phyloP scores from a whole-genome alignment of 35 echinoderm and acorn worm genomes.

The Heliocidaris tuberculata region DNA sequence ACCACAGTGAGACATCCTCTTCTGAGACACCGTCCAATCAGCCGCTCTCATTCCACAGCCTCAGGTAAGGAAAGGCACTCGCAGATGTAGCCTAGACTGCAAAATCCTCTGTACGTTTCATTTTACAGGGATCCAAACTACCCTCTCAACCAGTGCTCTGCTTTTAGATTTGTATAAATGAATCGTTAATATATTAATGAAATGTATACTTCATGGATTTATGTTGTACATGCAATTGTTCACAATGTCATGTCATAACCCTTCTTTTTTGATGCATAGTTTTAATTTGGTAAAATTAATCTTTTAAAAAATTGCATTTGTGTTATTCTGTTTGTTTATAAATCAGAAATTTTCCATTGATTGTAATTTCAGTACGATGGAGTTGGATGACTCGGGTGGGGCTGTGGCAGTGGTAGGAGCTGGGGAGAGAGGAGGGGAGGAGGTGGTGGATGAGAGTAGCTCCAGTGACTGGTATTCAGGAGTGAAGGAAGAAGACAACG shows the following conservation, averaged over 20 bases:
- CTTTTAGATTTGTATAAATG: too few relatives aligned
- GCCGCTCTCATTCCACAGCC: constrained; percentile 43
- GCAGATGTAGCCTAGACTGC: background rate
- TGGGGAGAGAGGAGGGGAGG: background rate
- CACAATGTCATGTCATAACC: too few relatives aligned
- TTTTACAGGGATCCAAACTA: too few relatives aligned
- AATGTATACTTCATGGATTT: too few relatives aligned
- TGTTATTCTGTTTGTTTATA: too few relatives aligned
- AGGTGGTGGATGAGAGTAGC: constrained; percentile 31
- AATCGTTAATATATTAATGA: too few relatives aligned
- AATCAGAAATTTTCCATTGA: background rate
- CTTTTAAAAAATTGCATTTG: too few relatives aligned
- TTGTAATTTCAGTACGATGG: background rate
- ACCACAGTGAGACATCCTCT: constrained; percentile 33
- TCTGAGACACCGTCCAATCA: constrained; percentile 36
- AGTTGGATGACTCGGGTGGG: background rate
- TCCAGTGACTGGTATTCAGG: background rate
- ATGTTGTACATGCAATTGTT: too few relatives aligned
- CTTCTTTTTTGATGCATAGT: too few relatives aligned
- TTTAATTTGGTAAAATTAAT: too few relatives aligned
- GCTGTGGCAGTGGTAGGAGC: background rate
- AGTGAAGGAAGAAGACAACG: constrained; percentile 26
- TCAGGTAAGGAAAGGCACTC: background rate
- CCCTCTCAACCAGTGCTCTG: too few relatives aligned
- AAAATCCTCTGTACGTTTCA: too few relatives aligned